Conservation (phyloP, 2,888 invertebrate species). For the Sacculina carcini region DNA sequence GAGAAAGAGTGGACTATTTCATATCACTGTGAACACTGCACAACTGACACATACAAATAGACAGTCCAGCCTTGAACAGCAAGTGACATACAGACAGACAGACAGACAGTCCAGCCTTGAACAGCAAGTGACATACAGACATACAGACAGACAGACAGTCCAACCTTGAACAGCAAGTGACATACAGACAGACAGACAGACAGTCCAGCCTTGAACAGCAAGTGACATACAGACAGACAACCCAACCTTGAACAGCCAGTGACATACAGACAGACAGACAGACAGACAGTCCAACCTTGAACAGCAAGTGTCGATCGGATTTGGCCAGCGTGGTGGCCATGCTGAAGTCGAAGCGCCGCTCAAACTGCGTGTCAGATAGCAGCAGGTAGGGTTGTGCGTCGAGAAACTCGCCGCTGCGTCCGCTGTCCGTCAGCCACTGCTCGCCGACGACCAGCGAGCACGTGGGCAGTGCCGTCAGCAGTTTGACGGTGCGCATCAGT, state of each 20-base stretch:
- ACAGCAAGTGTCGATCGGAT: slow-evolving; percentile 40
- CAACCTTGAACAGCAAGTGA: too few relatives aligned
- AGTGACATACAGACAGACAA: not conserved
- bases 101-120: too few relatives aligned
- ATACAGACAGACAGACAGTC: too few relatives aligned
- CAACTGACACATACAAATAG: too few relatives aligned
- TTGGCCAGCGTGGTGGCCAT: slow-evolving; percentile 45
- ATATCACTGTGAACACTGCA: too few relatives aligned
- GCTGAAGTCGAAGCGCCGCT: slow-evolving; percentile 50
- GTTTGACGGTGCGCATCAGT: slow-evolving; percentile 52
- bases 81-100: too few relatives aligned
- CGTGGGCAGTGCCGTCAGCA: slow-evolving; percentile 55
- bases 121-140: too few relatives aligned
- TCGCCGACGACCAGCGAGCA: slow-evolving; percentile 52
- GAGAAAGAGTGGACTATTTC: too few relatives aligned
- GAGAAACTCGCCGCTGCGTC: slow-evolving; percentile 48
- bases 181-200: too few relatives aligned
- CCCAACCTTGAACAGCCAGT: not conserved
- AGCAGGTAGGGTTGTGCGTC: slow-evolving; percentile 38
- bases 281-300: slow-evolving; percentile 25
- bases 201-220: too few relatives aligned
- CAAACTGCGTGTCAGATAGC: slow-evolving; percentile 50
- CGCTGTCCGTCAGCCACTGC: slow-evolving; percentile 63
- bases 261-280: not conserved
- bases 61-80: too few relatives aligned